Evolutionary conservation across 2,113 vertebrate species (phyloP), one percentile per base, ranked within the genome.

Genomic region (Corynorhinus townsendii): DNA sequence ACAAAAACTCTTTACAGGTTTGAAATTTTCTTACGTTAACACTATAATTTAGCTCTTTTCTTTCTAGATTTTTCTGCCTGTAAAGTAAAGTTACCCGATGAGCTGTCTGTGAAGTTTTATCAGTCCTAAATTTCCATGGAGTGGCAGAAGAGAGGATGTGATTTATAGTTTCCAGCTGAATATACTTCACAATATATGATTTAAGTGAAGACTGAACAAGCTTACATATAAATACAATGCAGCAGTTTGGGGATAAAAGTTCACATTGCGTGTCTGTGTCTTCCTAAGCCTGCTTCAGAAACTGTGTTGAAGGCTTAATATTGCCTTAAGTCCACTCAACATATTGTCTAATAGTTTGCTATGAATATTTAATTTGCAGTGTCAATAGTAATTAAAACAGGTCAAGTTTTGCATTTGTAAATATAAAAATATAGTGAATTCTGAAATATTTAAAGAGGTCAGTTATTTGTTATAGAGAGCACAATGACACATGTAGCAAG

Each of bases 331-430:
- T 69, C 56, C 14, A 54, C 72, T 85, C 28, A 56, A 56, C 64
- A 45, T 66, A 77, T 64, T 87, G 90, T 24, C 24, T 90, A 33
- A 80, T n/a, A 82, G 20, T 62, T 73, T 22, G 62, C 33, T 91
- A 80, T 91, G 69, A 83, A 77, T 79, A n/a, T 83, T 92, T 87
- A 89, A 59, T 56, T 87, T 89, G 52, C 1, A 59, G 10, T 54
- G 62, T 59, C 92, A 94, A 14, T 87, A 69, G 45, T 71, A 79
- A 86, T 86, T 86, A 91, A 91, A 62, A 87, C 7, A 20, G 49
- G 47, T n/a, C 89, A 93, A 86, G 93, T 47, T 87, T 75, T 89
- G 2, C 26, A 59, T 93, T 86, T 96, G 15, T 45, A 86, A 94
- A 16, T 59, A 47, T 75, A 68, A 91, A 88, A 71, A 66, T 40